A percentile compares a stretch with the other conserved stretches of the same genome.
phyloP scores from a whole-genome alignment of 2,888 invertebrate genomes.

The Noctua janthe region DNA sequence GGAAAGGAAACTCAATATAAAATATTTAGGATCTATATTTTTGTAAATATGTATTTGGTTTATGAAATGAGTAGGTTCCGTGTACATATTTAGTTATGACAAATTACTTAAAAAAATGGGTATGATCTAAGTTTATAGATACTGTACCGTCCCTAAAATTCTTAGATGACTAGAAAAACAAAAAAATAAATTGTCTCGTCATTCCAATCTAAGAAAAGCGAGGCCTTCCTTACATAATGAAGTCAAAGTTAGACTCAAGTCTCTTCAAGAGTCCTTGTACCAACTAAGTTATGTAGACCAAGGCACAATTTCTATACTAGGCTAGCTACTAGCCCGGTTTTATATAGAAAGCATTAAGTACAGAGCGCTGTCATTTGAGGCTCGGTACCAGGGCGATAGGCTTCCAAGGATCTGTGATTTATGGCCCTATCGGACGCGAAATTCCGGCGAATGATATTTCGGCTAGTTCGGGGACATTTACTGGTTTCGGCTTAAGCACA shows the following conservation, averaged over 20 bases:
- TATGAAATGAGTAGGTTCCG: neutral
- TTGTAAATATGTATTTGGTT: neutral
- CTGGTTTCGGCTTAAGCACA: neutral
- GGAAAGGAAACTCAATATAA: neutral
- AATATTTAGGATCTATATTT: neutral
- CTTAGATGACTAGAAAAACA: neutral
- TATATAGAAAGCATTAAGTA: slow-evolving; percentile 42
- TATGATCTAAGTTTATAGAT: neutral
- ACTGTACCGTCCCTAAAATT: neutral
- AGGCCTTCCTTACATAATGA: slow-evolving; percentile 28
- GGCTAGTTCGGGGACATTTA: slow-evolving; percentile 16
- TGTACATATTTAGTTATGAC: neutral
- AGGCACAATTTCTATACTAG: slow-evolving; percentile 36
- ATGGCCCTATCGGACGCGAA: slow-evolving; percentile 32
- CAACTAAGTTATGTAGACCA: slow-evolving; percentile 24
- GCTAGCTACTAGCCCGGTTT: slow-evolving; percentile 6
- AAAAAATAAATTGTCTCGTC: neutral
- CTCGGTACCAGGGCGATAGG: slow-evolving; percentile 37
- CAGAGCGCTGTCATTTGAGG: slow-evolving; percentile 38
- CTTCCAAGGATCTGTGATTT: slow-evolving; percentile 55
- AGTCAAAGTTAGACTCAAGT: slow-evolving; percentile 29
- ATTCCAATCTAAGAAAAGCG: slow-evolving; percentile 2
- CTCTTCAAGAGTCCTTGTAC: slow-evolving; percentile 11
- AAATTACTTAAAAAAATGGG: neutral
- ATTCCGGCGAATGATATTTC: slow-evolving; percentile 42